A percentile compares a stretch with the other conserved stretches of the same genome.
phyloP scores from a whole-genome alignment of 2,797 vertebrate genomes.

The Phalloptychus januarius region DNA sequence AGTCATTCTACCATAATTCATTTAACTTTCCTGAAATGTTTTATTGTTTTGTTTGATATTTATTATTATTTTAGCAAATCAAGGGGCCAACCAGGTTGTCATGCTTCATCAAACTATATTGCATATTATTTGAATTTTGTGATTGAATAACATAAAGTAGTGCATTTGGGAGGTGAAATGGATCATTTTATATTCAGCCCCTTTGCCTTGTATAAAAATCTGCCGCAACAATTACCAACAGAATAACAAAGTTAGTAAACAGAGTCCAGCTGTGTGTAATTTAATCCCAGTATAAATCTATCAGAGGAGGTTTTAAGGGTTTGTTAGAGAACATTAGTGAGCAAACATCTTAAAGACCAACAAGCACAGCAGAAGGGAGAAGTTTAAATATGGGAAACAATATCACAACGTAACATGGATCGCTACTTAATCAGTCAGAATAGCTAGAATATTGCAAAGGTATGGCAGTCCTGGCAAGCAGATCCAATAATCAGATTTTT shows the following conservation, averaged over 20 bases:
- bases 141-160: background rate
- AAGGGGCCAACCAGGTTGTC: too few relatives aligned
- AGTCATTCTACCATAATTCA: background rate
- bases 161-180: background rate
- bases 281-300: background rate
- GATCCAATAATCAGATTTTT: background rate
- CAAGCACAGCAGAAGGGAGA: background rate
- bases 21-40: background rate
- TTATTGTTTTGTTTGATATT: background rate
- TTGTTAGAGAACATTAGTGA: background rate
- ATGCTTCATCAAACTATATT: background rate
- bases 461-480: background rate
- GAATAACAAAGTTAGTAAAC: background rate
- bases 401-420: background rate
- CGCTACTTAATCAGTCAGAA: background rate
- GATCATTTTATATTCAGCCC: background rate
- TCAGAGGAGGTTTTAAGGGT: background rate
- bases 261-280: conserved; percentile 1
- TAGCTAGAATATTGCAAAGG: background rate
- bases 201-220: background rate
- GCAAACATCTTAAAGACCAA: background rate
- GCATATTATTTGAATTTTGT: background rate
- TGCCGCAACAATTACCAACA: background rate
- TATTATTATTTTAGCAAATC: too few relatives aligned
- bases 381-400: background rate